Evolutionary conservation across 2,113 vertebrate species (phyloP).

Genomic region (Myanophis thanlyinensis): DNA sequence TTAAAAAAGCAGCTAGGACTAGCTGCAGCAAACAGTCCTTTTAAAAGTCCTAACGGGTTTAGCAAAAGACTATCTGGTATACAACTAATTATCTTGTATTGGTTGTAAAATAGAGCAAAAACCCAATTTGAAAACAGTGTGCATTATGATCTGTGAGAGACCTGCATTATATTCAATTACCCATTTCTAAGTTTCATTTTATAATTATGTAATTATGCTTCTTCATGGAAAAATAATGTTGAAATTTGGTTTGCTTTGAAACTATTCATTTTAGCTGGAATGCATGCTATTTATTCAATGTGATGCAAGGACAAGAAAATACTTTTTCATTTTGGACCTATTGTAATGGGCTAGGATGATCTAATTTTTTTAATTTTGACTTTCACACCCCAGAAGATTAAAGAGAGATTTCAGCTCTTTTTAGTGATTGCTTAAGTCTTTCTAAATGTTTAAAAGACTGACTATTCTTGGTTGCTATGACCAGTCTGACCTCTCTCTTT

Average conservation of each 20-base stretch:
- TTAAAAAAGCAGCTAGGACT: conserved; percentile 44
- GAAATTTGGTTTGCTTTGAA: conserved; percentile 82
- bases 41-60: conserved; percentile 51
- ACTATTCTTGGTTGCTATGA: conserved; percentile 77
- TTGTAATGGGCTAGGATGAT: conserved; percentile 76
- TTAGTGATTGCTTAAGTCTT: conserved; percentile 78
- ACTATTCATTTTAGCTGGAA: conserved; percentile 78
- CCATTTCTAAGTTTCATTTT: conserved; percentile 71
- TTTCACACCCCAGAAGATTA: conserved; percentile 77
- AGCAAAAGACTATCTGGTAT: conserved; percentile 47
- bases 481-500: conserved; percentile 75
- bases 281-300: conserved; percentile 81
- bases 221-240: conserved; percentile 69
- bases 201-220: conserved; percentile 75
- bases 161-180: conserved; percentile 53
- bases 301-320: conserved; percentile 77
- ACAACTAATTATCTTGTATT: conserved; percentile 49
- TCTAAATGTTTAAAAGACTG: conserved; percentile 69
- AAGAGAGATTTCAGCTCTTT: conserved; percentile 78
- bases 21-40: conserved; percentile 33
- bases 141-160: conserved; percentile 61
- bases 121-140: conserved; percentile 54
- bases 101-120: conserved; percentile 41
- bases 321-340: conserved; percentile 78
- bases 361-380: conserved; percentile 84